phyloP scores from a whole-genome alignment of 2,888 invertebrate genomes.

The Harmothoe impar region DNA sequence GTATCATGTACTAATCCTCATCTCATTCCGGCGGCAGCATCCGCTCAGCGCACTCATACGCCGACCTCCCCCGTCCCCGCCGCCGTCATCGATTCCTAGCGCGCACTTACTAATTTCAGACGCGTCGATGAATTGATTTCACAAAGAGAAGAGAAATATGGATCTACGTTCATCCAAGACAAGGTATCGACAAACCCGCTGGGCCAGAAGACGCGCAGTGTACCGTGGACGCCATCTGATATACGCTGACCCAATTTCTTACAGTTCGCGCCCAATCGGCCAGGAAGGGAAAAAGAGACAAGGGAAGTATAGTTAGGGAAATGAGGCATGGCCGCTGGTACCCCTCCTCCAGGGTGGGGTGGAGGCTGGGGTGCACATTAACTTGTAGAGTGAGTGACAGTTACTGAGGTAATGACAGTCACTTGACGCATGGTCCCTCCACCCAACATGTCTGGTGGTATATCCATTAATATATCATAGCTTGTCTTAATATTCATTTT shows the following conservation, averaged over 20 bases:
- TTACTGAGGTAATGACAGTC: too few relatives aligned
- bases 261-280: neutral
- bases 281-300: neutral
- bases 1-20: neutral
- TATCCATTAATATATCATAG: too few relatives aligned
- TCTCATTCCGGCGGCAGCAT: neutral
- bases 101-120: constrained; percentile 52
- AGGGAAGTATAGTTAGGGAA: too few relatives aligned
- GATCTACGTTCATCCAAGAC: constrained; percentile 48
- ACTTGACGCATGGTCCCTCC: too few relatives aligned
- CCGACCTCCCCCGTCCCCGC: neutral
- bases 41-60: neutral
- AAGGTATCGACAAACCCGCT: constrained; percentile 22
- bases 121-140: constrained; percentile 49
- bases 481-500: too few relatives aligned
- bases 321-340: too few relatives aligned
- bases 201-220: neutral
- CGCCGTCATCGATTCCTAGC: neutral
- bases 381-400: too few relatives aligned
- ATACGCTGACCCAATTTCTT: constrained; percentile 18
- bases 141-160: constrained; percentile 52
- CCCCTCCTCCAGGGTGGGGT: too few relatives aligned
- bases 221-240: neutral
- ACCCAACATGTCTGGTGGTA: too few relatives aligned
- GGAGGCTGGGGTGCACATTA: too few relatives aligned